A percentile compares a stretch with the other conserved stretches of the same genome.
These are phyloP conservation scores for Drosophila chauvacae DNA, from an alignment of 1,140 invertebrate species.

Conservation along the genomic window DNA sequence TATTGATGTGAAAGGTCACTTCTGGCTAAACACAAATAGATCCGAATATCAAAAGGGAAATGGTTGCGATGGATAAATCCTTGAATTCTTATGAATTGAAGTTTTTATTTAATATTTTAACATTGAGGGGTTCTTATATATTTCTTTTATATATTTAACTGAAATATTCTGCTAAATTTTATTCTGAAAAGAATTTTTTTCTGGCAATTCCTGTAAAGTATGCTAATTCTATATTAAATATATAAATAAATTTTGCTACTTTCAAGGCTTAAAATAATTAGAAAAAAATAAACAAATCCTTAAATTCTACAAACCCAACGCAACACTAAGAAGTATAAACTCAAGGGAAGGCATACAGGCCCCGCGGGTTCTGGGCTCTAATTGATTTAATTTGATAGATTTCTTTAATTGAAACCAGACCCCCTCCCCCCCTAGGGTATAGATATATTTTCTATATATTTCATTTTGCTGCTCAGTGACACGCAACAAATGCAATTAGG, in stretches of 20 bases:
- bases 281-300: no score
- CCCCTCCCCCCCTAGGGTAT: not conserved
- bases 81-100: not conserved
- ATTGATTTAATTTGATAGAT: conserved; percentile 43
- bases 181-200: no score
- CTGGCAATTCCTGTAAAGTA: no score
- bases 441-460: conserved; percentile 17
- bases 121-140: not conserved
- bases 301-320: no score
- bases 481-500: conserved; percentile 51
- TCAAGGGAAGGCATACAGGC: no score
- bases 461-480: conserved; percentile 32
- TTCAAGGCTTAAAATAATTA: no score
- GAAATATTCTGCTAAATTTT: no score
- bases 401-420: conserved; percentile 17
- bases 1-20: conserved; percentile 36
- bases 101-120: not conserved
- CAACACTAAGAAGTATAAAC: not conserved
- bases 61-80: not conserved
- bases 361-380: conserved; percentile 7
- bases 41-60: not conserved
- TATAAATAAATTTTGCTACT: no score
- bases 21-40: conserved; percentile 30
- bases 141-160: no score
- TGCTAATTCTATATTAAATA: no score